Evolutionary conservation across 2,888 invertebrate species (phyloP).

Genomic region (Leptinotarsa haldemani): DNA sequence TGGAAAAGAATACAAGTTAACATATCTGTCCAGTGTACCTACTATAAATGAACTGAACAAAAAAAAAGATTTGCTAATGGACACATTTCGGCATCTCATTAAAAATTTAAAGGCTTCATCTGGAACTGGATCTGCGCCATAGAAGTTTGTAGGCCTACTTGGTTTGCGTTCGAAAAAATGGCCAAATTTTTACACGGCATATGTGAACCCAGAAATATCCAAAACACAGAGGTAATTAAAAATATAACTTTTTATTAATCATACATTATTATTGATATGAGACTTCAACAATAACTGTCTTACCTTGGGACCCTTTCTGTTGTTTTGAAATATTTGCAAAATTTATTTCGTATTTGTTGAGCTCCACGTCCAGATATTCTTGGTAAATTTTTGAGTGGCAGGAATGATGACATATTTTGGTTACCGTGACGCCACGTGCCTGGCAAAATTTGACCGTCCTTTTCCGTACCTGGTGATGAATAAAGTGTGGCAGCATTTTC

Average conservation of each 20-base stretch:
- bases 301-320: background rate
- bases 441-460: slow-evolving; percentile 15
- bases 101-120: slow-evolving; percentile 47
- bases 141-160: slow-evolving; percentile 61
- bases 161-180: slow-evolving; percentile 65
- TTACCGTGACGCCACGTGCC: slow-evolving; percentile 21
- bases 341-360: slow-evolving; percentile 22
- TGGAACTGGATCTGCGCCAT: slow-evolving; percentile 29
- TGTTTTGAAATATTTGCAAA: background rate
- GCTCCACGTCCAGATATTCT: slow-evolving; percentile 10
- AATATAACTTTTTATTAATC: slow-evolving; percentile 6
- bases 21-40: too few species aligned
- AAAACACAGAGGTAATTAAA: background rate
- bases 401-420: slow-evolving; percentile 26
- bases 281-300: slow-evolving; percentile 7
- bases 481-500: slow-evolving; percentile 28
- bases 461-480: slow-evolving; percentile 29
- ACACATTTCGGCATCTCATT: slow-evolving; percentile 65
- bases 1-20: slow-evolving; percentile 20
- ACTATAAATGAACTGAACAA: slow-evolving; percentile 11
- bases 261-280: slow-evolving; percentile 1
- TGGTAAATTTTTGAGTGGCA: slow-evolving; percentile 16
- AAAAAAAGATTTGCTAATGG: slow-evolving; percentile 57
- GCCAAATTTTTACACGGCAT: background rate
- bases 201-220: background rate